Conservation (phyloP, 2,888 invertebrate species). For the Penaeus monodon region DNA sequence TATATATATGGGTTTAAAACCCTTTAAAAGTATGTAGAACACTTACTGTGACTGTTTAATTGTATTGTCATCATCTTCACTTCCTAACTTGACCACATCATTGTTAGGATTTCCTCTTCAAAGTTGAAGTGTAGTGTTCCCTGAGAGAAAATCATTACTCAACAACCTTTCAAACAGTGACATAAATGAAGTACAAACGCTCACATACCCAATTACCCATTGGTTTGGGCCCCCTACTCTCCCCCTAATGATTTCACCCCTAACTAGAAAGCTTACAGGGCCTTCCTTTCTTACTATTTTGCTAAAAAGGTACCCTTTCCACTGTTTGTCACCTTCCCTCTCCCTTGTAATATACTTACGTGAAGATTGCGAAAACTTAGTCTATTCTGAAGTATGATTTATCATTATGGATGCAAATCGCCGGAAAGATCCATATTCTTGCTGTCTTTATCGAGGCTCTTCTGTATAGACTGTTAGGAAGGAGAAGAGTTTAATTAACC, state of each 20-base stretch:
- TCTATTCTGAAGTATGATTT: conserved; percentile 25
- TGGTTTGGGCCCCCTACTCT: background rate
- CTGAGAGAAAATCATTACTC: conserved; percentile 7
- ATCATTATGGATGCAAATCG: conserved; percentile 36
- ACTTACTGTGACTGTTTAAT: background rate
- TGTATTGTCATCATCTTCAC: background rate
- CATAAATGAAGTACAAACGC: too few relatives aligned
- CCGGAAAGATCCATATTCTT: conserved; percentile 17
- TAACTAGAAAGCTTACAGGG: too few relatives aligned
- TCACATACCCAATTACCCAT: too few relatives aligned
- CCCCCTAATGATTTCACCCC: background rate
- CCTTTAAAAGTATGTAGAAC: too few relatives aligned
- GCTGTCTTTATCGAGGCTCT: conserved; percentile 11
- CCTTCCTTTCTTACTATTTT: too few relatives aligned
- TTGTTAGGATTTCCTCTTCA: conserved; percentile 22
- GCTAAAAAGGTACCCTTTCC: too few relatives aligned
- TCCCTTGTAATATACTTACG: conserved; percentile 3
- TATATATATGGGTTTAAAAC: too few relatives aligned
- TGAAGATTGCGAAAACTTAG: conserved; percentile 32
- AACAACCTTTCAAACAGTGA: too few relatives aligned
- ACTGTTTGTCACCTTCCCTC: too few relatives aligned
- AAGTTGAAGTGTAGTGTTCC: conserved; percentile 37
- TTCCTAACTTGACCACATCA: conserved; percentile 15
- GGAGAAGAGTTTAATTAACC: background rate
- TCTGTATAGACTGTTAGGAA: conserved; percentile 20